These are phyloP conservation scores for Carcharodon carcharias DNA, from an alignment of 2,797 vertebrate species.

Conservation along the genomic window DNA sequence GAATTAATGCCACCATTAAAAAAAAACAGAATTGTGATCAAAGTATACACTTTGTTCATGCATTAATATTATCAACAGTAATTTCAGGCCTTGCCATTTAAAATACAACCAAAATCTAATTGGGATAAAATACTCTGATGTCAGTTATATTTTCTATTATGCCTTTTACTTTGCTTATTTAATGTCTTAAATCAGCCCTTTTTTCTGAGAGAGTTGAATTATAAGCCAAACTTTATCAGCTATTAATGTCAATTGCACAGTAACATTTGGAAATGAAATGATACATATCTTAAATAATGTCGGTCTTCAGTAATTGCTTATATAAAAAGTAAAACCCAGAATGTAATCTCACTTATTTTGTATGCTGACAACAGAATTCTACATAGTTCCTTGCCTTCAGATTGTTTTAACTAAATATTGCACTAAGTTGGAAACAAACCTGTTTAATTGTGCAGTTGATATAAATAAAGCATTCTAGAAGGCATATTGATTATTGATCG, in stretches of 20 bases:
- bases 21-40: background rate
- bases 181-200: background rate
- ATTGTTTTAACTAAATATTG: background rate
- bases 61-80: background rate
- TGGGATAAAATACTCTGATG: background rate
- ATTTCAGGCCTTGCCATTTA: background rate
- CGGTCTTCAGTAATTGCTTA: background rate
- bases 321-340: background rate
- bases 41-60: background rate
- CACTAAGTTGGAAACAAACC: background rate
- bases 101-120: background rate
- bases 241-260: background rate
- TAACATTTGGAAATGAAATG: background rate
- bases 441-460: background rate
- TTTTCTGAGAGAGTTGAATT: background rate
- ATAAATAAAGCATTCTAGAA: background rate
- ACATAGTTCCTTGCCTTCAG: background rate
- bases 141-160: background rate
- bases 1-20: background rate
- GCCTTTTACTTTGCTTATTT: background rate
- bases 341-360: background rate
- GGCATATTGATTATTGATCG: background rate
- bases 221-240: no score
- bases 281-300: background rate
- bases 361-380: background rate